Base-by-base conservation (phyloP, 2,797 vertebrate species). In the Danio tinwini region DNA sequence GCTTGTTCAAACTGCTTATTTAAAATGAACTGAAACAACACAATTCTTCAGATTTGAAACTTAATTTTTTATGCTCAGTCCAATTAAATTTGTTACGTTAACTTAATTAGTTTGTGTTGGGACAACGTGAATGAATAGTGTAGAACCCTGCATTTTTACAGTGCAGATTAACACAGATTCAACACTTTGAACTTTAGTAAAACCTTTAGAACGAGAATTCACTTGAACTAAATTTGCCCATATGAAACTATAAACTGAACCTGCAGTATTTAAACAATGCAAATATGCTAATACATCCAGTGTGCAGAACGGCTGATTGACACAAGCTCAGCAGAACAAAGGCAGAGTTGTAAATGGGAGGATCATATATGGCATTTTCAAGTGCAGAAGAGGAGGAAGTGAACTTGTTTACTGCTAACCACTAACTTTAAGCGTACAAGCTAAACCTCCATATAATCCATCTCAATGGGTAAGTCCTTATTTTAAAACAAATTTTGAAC, bases 331-430 rank as follows among this genome's bases (percentile, higher is more conserved):
- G 67, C 6, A 29, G 39, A 53, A 68, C 6, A 76, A 40, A 50
- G n/a, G 4, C 70, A 78, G 63, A 61, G 39, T 59, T 69, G 69
- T 55, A 50, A 81, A 83, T 82, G 86, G 89, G 90, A 87, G 91
- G 88, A 83, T 85, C 86, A 82, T 81, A 82, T 87, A 45, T 83
- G 74, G 84, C 83, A 87, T 78, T 83, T 76, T 87, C 80, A 75
- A 56, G 67, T 55, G 81, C 68, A 58, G 45, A 29, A 78, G 11
- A 76, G 78, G 87, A 92, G 92, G 92, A 93, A 94, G 91, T 86
- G 59, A 70, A 84, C 80, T 80, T 81, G 71, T 64, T 85, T 85
- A 85, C 70, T 62, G 84, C 59, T 75, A 85, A 85, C 81, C 73
- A 55, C 81, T 71, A 50, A 76, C 58, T 59, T 68, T 70, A 73